Percentiles rank a stretch among this genome's conserved stretches.
phyloP scores from a whole-genome alignment of 2,113 vertebrate genomes.

The Proterorhinus semilunaris region DNA sequence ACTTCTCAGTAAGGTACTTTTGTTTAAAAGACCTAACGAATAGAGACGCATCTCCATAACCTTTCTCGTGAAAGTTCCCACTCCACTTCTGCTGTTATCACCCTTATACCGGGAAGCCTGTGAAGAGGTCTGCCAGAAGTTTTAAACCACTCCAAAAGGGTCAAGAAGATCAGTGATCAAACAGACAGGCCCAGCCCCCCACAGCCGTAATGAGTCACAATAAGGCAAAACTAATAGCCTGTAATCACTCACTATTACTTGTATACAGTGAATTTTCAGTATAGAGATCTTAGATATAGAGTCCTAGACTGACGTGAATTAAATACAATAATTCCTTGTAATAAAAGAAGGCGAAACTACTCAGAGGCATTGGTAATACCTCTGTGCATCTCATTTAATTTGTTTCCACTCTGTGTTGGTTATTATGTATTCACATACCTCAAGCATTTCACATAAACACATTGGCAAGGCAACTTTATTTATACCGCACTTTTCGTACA shows the following conservation, averaged over 20 bases:
- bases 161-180: constrained; percentile 95
- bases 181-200: constrained; percentile 71
- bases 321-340: no score
- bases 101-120: constrained; percentile 68
- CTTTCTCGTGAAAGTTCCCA: constrained; percentile 32
- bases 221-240: constrained; percentile 66
- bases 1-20: no score
- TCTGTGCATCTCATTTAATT: background rate
- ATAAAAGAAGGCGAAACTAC: background rate
- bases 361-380: background rate
- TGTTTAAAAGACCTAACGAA: background rate
- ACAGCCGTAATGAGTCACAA: constrained; percentile 63
- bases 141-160: constrained; percentile 82
- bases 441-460: background rate
- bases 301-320: no score
- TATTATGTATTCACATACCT: background rate
- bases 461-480: no score
- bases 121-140: constrained; percentile 88
- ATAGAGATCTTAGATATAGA: background rate
- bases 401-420: background rate
- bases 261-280: background rate
- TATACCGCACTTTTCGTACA: constrained; percentile 51
- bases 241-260: constrained; percentile 50
- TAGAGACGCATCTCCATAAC: background rate
- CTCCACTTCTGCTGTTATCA: constrained; percentile 80